These are phyloP conservation scores for Bujurquina vittata DNA, from an alignment of 2,113 vertebrate species.

Conservation along the genomic window DNA sequence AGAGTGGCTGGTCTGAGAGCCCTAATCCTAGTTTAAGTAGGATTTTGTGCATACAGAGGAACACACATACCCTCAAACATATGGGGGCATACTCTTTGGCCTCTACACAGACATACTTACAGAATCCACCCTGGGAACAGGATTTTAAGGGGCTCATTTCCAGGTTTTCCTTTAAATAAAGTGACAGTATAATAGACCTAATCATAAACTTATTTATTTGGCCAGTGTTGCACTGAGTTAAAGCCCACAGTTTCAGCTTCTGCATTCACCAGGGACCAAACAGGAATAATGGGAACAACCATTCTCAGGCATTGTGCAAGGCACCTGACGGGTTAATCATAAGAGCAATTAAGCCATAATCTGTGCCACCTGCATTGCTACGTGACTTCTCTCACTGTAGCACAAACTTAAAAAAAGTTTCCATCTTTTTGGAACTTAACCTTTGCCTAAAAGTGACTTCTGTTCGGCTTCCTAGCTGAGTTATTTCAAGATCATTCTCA, in stretches of 20 bases:
- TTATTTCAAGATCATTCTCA: background rate
- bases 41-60: constrained; percentile 50
- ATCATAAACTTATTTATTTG: background rate
- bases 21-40: constrained; percentile 67
- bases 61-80: constrained; percentile 27
- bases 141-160: background rate
- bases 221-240: background rate
- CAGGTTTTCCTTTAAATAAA: background rate
- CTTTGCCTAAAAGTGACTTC: background rate
- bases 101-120: constrained; percentile 21
- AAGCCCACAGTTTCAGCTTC: background rate
- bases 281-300: rapidly evolving
- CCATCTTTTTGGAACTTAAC: background rate
- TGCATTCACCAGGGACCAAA: background rate
- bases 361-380: constrained; percentile 3
- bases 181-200: background rate
- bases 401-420: background rate
- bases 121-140: background rate
- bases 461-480: background rate
- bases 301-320: background rate
- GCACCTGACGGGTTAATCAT: background rate
- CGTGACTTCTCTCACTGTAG: background rate
- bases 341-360: background rate
- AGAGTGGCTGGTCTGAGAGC: constrained; percentile 61
- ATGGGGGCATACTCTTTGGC: background rate